phyloP scores from a whole-genome alignment of 2,113 vertebrate genomes.

The Archocentrus centrarchus region DNA sequence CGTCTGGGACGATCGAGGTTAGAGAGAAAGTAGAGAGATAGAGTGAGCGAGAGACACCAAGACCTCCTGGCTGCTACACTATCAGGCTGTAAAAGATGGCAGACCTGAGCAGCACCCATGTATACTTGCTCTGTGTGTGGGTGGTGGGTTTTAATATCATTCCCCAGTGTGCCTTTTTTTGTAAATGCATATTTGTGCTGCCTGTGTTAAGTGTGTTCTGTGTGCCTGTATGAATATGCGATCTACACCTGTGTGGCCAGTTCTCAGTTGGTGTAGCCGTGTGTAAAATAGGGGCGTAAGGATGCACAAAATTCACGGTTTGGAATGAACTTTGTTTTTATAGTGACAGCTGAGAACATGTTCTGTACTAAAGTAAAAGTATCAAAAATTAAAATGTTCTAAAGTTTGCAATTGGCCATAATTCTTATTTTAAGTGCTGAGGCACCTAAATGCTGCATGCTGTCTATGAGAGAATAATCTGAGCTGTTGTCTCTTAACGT shows the following conservation, averaged over 20 bases:
- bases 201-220: conserved; percentile 2
- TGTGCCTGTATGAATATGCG: not conserved
- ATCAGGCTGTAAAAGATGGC: conserved; percentile 61
- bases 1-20: conserved; percentile 42
- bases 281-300: not conserved
- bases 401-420: not conserved
- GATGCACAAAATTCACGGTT: not conserved
- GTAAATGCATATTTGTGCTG: conserved; percentile 6
- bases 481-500: not conserved
- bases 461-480: not conserved
- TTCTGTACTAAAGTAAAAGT: not conserved
- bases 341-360: not conserved
- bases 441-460: not conserved
- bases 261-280: not conserved
- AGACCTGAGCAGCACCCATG: conserved; percentile 33
- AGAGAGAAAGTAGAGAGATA: conserved; percentile 39
- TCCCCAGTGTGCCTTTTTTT: conserved; percentile 25
- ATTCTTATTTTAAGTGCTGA: not conserved
- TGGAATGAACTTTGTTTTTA: not conserved
- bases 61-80: conserved; percentile 61
- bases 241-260: conserved; percentile 14
- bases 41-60: conserved; percentile 31
- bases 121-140: conserved; percentile 19
- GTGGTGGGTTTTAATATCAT: conserved; percentile 3
- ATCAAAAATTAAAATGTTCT: not conserved